Evolutionary conservation across 2,797 vertebrate species (phyloP).

Genomic region (Tapirus indicus): DNA sequence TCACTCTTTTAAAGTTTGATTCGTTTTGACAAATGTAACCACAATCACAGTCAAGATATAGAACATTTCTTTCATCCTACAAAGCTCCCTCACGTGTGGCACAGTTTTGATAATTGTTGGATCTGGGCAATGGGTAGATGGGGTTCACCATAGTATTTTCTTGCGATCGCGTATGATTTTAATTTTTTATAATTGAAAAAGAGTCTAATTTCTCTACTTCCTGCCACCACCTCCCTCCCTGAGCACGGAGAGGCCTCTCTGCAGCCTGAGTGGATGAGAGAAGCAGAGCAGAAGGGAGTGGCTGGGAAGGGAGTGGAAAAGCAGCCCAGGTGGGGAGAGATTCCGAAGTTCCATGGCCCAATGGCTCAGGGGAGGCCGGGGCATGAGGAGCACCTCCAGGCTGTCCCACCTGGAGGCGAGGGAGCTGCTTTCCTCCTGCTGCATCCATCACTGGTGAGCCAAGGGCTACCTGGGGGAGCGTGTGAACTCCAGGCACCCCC

Average conservation of each 20-base stretch:
- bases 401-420: background rate
- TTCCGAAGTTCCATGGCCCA: background rate
- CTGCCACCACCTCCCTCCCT: background rate
- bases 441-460: background rate
- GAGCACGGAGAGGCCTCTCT: background rate
- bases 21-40: background rate
- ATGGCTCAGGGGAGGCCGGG: background rate
- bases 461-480: background rate
- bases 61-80: background rate
- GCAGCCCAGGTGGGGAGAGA: background rate
- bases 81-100: background rate
- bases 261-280: no score
- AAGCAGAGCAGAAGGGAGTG: no score
- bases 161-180: background rate
- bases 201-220: background rate
- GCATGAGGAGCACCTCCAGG: background rate
- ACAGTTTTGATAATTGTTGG: background rate
- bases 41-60: background rate
- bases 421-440: background rate
- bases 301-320: background rate
- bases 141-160: background rate
- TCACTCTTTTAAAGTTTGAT: background rate
- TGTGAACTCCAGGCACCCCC: background rate
- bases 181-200: background rate
- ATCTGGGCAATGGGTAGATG: background rate